phyloP scores from a whole-genome alignment of 2,888 invertebrate species.

The Tethea ocularis region DNA sequence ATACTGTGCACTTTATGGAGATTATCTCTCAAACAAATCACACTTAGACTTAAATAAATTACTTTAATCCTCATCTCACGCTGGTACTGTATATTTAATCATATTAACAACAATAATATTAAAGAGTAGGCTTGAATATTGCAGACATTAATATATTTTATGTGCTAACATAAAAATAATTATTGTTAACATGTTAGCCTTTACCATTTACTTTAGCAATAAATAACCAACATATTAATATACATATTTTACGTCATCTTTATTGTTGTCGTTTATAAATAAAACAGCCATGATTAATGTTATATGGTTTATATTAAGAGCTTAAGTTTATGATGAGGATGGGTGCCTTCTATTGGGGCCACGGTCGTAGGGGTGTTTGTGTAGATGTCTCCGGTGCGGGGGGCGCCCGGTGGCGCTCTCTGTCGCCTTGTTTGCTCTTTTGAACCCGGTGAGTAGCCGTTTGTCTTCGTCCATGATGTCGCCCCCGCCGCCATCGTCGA shows the following conservation, averaged over 20 bases:
- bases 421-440: constrained; percentile 33
- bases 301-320: constrained; percentile 29
- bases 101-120: neutral
- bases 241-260: neutral
- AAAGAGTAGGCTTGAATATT: neutral
- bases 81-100: neutral
- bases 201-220: neutral
- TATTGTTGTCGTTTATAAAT: constrained; percentile 21
- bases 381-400: constrained; percentile 78
- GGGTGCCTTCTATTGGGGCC: constrained; percentile 55
- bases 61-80: too few species aligned
- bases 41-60: too few species aligned
- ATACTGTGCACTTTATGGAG: too few species aligned
- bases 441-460: constrained; percentile 39
- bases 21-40: too few species aligned
- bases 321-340: constrained; percentile 23
- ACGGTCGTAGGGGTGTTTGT: constrained; percentile 79
- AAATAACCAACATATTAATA: neutral
- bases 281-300: constrained; percentile 34
- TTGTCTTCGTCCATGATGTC: constrained; percentile 70
- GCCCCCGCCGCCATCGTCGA: constrained; percentile 59
- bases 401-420: constrained; percentile 50
- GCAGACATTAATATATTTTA: neutral
- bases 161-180: constrained; percentile 17
- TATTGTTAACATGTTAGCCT: neutral